Conservation (phyloP, 2,888 invertebrate species). For the Hermaeophaga mercurialis region DNA sequence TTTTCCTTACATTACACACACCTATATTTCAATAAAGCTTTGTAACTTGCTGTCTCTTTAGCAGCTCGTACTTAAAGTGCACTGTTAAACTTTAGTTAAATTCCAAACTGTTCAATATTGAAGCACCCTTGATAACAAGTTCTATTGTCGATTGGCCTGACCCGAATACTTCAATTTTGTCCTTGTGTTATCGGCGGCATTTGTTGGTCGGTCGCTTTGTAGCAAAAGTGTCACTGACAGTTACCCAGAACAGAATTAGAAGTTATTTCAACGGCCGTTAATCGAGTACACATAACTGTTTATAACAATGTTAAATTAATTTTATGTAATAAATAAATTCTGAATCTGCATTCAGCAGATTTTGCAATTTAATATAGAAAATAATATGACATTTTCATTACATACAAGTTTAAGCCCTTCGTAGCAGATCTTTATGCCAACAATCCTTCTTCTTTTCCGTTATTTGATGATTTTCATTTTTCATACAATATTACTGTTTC, state of each 20-base stretch:
- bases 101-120: slow-evolving; percentile 1
- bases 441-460: too few species aligned
- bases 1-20: too few species aligned
- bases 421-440: too few species aligned
- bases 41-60: not conserved
- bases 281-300: not conserved
- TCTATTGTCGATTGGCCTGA: slow-evolving; percentile 9
- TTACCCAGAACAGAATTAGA: slow-evolving; percentile 14
- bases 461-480: too few species aligned
- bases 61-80: not conserved
- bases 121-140: slow-evolving; percentile 6
- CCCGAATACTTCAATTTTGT: slow-evolving; percentile 18
- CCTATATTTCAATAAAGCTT: not conserved
- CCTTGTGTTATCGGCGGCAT: slow-evolving; percentile 10
- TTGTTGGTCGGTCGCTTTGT: slow-evolving; percentile 15
- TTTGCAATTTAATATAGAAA: too few species aligned
- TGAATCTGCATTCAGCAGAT: too few species aligned
- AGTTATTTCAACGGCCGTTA: slow-evolving; percentile 8
- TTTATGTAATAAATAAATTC: not conserved
- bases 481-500: too few species aligned
- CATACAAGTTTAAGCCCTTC: too few species aligned
- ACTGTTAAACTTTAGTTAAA: not conserved
- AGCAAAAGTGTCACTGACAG: slow-evolving; percentile 17
- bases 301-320: not conserved
- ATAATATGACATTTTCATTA: too few species aligned